Conservation (phyloP, 2,888 invertebrate species). For the Drosophila barbarae region DNA sequence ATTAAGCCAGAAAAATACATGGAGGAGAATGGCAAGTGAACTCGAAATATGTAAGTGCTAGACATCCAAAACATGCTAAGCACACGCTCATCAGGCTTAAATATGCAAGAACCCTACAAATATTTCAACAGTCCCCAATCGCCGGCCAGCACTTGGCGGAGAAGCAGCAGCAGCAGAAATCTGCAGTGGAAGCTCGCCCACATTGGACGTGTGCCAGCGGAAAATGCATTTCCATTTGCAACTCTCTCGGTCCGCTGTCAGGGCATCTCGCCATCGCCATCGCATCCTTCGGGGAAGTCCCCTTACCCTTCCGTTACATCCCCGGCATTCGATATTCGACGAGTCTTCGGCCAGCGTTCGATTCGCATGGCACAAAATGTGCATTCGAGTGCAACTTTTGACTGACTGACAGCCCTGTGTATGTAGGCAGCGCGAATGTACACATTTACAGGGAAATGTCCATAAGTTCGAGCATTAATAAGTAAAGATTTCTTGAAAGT, state of each 20-base stretch:
- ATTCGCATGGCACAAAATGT: conserved; percentile 56
- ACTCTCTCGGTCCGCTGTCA: conserved; percentile 29
- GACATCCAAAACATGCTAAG: conserved; percentile 20
- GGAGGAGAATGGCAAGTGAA: conserved; percentile 20
- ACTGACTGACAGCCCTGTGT: conserved; percentile 51
- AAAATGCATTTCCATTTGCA: conserved; percentile 42
- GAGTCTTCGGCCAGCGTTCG: conserved; percentile 39
- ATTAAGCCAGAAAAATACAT: conserved; percentile 1
- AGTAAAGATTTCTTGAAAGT: neutral
- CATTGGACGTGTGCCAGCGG: conserved; percentile 39
- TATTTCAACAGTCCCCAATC: conserved; percentile 19
- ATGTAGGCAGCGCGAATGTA: conserved; percentile 9
- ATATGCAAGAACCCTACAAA: conserved; percentile 21
- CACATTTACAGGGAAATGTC: conserved; percentile 6
- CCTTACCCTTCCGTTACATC: neutral
- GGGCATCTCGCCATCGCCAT: conserved; percentile 19
- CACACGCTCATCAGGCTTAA: conserved; percentile 26
- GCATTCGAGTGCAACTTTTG: conserved; percentile 60
- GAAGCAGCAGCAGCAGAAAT: conserved; percentile 13
- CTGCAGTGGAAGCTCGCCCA: conserved; percentile 19
- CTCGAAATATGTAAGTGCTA: neutral
- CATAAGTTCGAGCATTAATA: neutral
- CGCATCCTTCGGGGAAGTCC: conserved; percentile 20
- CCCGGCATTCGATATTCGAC: conserved; percentile 14
- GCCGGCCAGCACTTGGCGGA: conserved; percentile 18